A percentile compares a stretch with the other conserved stretches of the same genome.
These are phyloP conservation scores for Gymnothorax reevesii DNA, from an alignment of 2,797 vertebrate genomes.

Conservation along the genomic window DNA sequence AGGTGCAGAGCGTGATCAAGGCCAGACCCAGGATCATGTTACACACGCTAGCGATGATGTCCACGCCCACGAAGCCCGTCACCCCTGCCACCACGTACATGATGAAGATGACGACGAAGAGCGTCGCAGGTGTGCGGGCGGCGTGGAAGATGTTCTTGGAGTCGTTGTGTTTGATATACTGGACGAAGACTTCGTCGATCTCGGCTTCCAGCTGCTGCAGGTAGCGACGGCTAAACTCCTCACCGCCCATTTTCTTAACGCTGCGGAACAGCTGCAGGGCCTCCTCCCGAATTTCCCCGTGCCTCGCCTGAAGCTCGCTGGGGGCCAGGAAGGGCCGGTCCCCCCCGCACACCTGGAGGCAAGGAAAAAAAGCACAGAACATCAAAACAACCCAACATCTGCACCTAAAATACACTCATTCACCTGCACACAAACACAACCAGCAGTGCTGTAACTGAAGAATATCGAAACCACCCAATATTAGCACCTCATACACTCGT, in stretches of 20 bases:
- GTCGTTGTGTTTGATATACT: conserved; percentile 99
- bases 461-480: too few species aligned
- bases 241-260: conserved; percentile 98
- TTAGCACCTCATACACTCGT: too few species aligned
- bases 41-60: conserved; percentile 95
- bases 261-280: conserved; percentile 86
- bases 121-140: conserved; percentile 93
- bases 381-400: neutral
- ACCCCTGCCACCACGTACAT: conserved; percentile 94
- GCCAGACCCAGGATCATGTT: conserved; percentile 98
- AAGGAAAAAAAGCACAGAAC: neutral
- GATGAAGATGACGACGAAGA: conserved; percentile 98
- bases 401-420: neutral
- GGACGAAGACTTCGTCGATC: conserved; percentile 93
- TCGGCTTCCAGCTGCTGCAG: conserved; percentile 92
- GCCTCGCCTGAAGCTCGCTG: conserved; percentile 86
- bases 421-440: neutral
- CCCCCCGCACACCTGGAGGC: conserved; percentile 86
- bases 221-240: conserved; percentile 97
- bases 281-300: conserved; percentile 83
- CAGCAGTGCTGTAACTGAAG: neutral
- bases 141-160: conserved; percentile 99
- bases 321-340: conserved; percentile 95
- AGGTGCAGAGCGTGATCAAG: conserved; percentile 95
- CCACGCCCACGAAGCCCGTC: conserved; percentile 94